These are phyloP conservation scores for Globia sparganii DNA, from an alignment of 2,888 invertebrate species.

Conservation along the genomic window DNA sequence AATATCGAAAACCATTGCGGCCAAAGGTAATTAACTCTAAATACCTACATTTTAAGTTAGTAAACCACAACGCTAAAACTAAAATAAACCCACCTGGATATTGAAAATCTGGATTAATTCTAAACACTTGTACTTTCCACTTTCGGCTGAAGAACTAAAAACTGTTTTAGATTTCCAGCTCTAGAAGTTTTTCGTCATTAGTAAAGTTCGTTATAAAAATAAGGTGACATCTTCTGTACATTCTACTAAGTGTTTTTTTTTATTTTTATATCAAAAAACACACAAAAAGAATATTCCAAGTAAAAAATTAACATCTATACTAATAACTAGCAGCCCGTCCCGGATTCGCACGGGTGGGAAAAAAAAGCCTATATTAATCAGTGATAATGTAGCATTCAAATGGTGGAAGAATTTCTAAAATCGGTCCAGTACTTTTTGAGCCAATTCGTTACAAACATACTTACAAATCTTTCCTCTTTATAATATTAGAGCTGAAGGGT, in stretches of 20 bases:
- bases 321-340: no score
- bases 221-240: not conserved
- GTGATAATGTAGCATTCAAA: no score
- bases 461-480: no score
- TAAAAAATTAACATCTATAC: not conserved
- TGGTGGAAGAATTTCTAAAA: no score
- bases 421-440: no score
- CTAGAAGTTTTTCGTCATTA: not conserved
- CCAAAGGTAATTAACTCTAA: conserved; percentile 27
- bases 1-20: conserved; percentile 23
- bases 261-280: not conserved
- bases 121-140: not conserved
- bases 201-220: not conserved
- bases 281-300: not conserved
- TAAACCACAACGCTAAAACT: conserved; percentile 17
- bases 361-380: no score
- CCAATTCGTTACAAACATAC: no score
- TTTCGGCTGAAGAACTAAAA: not conserved
- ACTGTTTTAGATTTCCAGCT: not conserved
- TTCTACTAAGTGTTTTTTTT: not conserved
- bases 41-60: conserved; percentile 21
- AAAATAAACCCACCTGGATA: conserved; percentile 8
- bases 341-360: no score
- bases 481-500: not conserved
- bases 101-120: conserved; percentile 9